These are phyloP conservation scores for Drosophila suboccidentalis DNA, from an alignment of 2,888 invertebrate genomes.

Conservation along the genomic window DNA sequence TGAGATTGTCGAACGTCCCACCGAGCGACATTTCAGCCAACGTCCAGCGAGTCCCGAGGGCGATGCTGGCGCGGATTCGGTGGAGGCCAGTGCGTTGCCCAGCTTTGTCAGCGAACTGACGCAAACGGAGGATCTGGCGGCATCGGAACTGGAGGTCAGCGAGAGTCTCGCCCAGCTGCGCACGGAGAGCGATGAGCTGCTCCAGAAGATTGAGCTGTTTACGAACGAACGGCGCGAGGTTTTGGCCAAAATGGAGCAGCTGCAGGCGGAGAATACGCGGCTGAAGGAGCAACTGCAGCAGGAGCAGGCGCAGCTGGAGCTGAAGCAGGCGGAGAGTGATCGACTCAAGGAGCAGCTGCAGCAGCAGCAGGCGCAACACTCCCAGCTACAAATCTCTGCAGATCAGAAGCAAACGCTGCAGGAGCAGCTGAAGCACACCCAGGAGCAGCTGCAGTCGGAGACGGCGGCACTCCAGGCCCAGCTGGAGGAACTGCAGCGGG, in stretches of 20 bases:
- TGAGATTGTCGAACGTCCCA: slow-evolving; percentile 90
- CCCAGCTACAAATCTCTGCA: slow-evolving; percentile 67
- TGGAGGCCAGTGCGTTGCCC: slow-evolving; percentile 23
- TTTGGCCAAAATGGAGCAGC: slow-evolving; percentile 89
- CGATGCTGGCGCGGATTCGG: slow-evolving; percentile 31
- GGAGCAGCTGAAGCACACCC: slow-evolving; percentile 20
- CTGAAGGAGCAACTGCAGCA: slow-evolving; percentile 86
- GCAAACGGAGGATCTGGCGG: slow-evolving; percentile 82
- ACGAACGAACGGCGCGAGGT: slow-evolving; percentile 90
- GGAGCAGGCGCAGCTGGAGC: slow-evolving; percentile 43
- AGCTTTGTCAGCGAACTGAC: slow-evolving; percentile 77
- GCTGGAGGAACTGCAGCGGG: slow-evolving; percentile 85
- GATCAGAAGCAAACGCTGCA: slow-evolving; percentile 16
- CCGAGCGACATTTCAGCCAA: slow-evolving; percentile 53
- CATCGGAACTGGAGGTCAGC: slow-evolving; percentile 85
- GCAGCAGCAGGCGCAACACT: slow-evolving; percentile 16
- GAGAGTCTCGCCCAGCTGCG: slow-evolving; percentile 88
- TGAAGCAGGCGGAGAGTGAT: slow-evolving; percentile 87
- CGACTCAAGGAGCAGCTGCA: slow-evolving; percentile 86
- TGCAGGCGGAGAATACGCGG: slow-evolving; percentile 89
- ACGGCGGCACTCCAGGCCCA: slow-evolving; percentile 81
- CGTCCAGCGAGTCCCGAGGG: too few relatives aligned
- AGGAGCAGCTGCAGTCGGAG: slow-evolving; percentile 19
- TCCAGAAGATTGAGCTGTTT: slow-evolving; percentile 89
- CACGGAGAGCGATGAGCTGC: slow-evolving; percentile 89